A percentile compares a stretch with the other conserved stretches of the same genome.
Conservation (phyloP, 1,140 invertebrate species). For the Scaptomyza hsui region DNA sequence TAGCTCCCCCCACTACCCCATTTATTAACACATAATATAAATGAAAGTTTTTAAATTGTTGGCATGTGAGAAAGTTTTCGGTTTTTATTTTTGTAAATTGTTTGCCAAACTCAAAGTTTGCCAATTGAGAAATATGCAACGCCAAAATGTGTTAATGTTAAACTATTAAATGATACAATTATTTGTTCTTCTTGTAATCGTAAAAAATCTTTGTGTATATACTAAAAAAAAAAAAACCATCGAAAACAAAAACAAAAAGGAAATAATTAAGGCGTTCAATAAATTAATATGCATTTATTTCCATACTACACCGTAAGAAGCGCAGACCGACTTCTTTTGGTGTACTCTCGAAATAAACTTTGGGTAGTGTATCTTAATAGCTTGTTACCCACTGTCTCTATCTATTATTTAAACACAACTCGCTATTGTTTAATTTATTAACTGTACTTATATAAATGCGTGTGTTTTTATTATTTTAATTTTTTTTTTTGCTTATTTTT, state of each 20-base stretch:
- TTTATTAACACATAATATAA: slow-evolving; percentile 2
- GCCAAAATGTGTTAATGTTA: slow-evolving; percentile 67
- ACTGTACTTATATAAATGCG: slow-evolving; percentile 77
- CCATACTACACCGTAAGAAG: slow-evolving; percentile 74
- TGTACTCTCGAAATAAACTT: slow-evolving; percentile 73
- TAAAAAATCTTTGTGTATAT: slow-evolving; percentile 70
- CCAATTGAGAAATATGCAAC: slow-evolving; percentile 40
- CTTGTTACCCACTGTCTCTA: slow-evolving; percentile 20
- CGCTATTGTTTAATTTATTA: slow-evolving; percentile 79
- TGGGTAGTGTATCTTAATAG: slow-evolving; percentile 8
- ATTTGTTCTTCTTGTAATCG: slow-evolving; percentile 36
- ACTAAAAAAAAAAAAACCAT: slow-evolving; percentile 54
- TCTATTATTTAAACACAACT: slow-evolving; percentile 36
- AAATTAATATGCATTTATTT: slow-evolving; percentile 76
- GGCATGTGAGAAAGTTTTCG: not conserved
- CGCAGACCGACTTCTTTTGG: slow-evolving; percentile 59
- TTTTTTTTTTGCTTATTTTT: slow-evolving; percentile 56
- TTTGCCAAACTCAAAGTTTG: slow-evolving; percentile 77
- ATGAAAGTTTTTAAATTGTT: slow-evolving; percentile 23
- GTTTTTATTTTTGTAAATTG: slow-evolving; percentile 39
- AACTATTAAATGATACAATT: slow-evolving; percentile 44
- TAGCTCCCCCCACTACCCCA: not conserved
- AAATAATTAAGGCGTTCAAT: slow-evolving; percentile 41
- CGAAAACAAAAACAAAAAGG: not conserved
- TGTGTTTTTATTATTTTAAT: slow-evolving; percentile 34